phyloP scores from a whole-genome alignment of 2,113 vertebrate species.

The Mesocricetus auratus region DNA sequence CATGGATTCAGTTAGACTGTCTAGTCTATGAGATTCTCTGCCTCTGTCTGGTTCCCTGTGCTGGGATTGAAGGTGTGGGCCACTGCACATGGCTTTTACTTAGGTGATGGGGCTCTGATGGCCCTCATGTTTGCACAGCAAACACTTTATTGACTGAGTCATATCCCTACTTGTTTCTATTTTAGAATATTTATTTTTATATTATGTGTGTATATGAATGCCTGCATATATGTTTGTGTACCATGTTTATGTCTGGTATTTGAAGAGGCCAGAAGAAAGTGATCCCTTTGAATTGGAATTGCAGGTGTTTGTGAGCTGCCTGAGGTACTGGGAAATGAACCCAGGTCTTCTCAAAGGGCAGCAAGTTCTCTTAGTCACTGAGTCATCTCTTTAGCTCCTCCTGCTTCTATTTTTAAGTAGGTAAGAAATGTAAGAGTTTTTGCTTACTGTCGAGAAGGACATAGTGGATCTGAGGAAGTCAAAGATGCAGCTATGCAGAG shows the following conservation, averaged over 20 bases:
- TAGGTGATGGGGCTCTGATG: neutral
- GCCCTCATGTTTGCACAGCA: neutral
- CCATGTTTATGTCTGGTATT: neutral
- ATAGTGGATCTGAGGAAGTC: neutral
- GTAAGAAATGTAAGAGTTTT: neutral
- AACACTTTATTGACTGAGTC: neutral
- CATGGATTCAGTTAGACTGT: neutral
- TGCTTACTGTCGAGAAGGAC: neutral
- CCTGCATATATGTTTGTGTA: neutral
- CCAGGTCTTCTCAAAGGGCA: neutral
- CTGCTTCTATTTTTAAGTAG: neutral
- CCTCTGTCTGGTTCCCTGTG: neutral
- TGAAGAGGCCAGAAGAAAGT: neutral
- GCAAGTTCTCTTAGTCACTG: neutral
- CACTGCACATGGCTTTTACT: neutral
- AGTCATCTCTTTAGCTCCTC: neutral
- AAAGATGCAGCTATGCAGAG: neutral
- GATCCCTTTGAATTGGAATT: neutral
- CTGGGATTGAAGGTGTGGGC: neutral
- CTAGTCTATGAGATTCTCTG: neutral
- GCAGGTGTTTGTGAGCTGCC: neutral
- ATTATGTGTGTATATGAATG: neutral
- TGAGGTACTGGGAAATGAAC: neutral
- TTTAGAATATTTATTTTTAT: neutral
- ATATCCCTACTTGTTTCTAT: neutral